Evolutionary conservation across 2,888 invertebrate species (phyloP).

Genomic region (Leucozona laternaria): DNA sequence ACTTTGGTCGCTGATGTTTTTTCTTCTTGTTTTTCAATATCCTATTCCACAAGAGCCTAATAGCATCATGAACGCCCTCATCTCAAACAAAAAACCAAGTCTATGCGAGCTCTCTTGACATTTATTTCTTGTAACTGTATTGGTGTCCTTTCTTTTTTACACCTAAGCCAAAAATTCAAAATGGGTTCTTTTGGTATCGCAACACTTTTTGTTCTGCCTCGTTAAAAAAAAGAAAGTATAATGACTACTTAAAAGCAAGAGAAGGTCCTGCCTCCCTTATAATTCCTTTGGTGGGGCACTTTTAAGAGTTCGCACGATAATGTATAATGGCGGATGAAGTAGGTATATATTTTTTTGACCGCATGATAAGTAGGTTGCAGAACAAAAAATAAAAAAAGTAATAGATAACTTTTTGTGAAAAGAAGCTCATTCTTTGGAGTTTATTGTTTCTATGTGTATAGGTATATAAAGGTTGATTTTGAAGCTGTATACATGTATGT

Average conservation of each 20-base stretch:
- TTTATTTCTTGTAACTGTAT: conserved; percentile 50
- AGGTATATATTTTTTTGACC: conserved; percentile 38
- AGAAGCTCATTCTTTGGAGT: conserved; percentile 16
- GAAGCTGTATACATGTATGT: no score
- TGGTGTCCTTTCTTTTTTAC: conserved; percentile 46
- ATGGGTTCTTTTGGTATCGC: conserved; percentile 66
- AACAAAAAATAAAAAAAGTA: conserved; percentile 47
- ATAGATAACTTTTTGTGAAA: conserved; percentile 54
- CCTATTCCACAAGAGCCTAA: conserved; percentile 52
- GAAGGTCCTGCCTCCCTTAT: conserved; percentile 58
- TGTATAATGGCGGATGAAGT: conserved; percentile 50
- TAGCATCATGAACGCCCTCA: conserved; percentile 60
- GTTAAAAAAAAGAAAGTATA: conserved; percentile 54
- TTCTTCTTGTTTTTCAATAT: conserved; percentile 66
- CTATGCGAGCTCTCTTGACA: conserved; percentile 35
- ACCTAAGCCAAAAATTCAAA: conserved; percentile 66
- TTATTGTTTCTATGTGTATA: conserved; percentile 35
- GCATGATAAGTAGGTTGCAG: conserved; percentile 63
- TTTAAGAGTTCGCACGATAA: conserved; percentile 52
- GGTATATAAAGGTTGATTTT: conserved; percentile 35
- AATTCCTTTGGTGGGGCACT: conserved; percentile 60
- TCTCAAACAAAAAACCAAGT: conserved; percentile 21
- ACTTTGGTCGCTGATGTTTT: conserved; percentile 72
- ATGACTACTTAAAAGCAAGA: conserved; percentile 49
- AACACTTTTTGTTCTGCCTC: conserved; percentile 71